Conservation (phyloP, 1,140 invertebrate species). For the Panagrolaimus sp. region DNA sequence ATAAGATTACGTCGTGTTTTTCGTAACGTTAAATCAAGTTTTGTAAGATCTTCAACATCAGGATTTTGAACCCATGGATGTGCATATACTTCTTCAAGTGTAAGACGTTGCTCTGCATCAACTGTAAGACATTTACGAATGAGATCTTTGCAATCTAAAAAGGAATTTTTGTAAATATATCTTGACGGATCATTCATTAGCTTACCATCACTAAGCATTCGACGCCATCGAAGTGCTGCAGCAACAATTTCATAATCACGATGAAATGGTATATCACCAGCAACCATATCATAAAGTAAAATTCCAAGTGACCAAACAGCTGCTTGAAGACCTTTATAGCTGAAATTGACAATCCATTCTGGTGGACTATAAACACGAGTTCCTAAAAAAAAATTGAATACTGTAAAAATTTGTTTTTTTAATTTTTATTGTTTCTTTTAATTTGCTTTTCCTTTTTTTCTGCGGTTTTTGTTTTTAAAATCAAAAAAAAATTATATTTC, state of each 20-base stretch:
- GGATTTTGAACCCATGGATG: constrained; percentile 63
- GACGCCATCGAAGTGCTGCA: constrained; percentile 59
- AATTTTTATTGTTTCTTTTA: background rate
- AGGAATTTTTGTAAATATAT: background rate
- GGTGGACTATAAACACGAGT: constrained; percentile 69
- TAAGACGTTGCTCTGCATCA: constrained; percentile 62
- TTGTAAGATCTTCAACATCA: constrained; percentile 6
- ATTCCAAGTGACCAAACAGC: constrained; percentile 70
- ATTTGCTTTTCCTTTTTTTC: background rate
- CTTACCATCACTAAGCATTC: constrained; percentile 57
- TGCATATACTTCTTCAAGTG: constrained; percentile 64
- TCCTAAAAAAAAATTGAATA: constrained; percentile 58
- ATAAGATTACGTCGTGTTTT: background rate
- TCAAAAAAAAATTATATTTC: too few species aligned
- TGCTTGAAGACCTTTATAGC: constrained; percentile 65
- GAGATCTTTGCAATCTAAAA: constrained; percentile 64
- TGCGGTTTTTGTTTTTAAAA: too few species aligned
- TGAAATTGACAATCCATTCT: constrained; percentile 66
- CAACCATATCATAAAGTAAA: constrained; percentile 69
- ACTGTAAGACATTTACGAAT: constrained; percentile 64
- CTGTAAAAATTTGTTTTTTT: constrained; percentile 6
- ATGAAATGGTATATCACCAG: constrained; percentile 70
- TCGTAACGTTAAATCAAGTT: background rate
- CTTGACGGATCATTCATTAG: constrained; percentile 14
- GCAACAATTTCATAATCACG: constrained; percentile 67